phyloP scores from a whole-genome alignment of 1,140 invertebrate species.

The Nomia melanderi region DNA sequence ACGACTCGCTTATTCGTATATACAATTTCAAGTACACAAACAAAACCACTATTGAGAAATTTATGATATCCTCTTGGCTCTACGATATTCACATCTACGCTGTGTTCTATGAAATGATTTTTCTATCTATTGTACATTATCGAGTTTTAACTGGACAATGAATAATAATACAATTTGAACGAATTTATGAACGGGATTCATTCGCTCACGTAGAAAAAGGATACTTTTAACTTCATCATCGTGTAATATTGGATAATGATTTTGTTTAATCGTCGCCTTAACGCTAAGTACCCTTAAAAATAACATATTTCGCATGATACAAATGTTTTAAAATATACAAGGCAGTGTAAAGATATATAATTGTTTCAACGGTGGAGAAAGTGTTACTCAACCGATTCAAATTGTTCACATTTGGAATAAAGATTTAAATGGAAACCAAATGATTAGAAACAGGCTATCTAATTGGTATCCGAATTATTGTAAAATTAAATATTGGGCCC shows the following conservation, averaged over 20 bases:
- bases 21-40: conserved; percentile 29
- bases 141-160: not conserved
- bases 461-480: conserved; percentile 3
- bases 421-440: not conserved
- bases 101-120: not conserved
- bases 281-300: conserved; percentile 20
- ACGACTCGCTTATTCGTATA: conserved; percentile 1
- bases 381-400: not conserved
- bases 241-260: conserved; percentile 1
- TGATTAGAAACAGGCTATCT: not conserved
- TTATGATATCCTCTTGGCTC: not conserved
- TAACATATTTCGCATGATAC: not conserved
- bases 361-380: not conserved
- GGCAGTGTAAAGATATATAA: conserved; percentile 25
- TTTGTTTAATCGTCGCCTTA: not conserved
- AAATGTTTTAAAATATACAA: conserved; percentile 29
- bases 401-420: not conserved
- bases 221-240: not conserved
- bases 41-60: conserved; percentile 8
- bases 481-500: conserved; percentile 14
- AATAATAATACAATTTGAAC: not conserved
- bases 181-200: not conserved
- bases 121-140: not conserved
- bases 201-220: not conserved
- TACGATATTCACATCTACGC: not conserved